Evolutionary conservation across 2,797 vertebrate species (phyloP), one percentile per base, ranked within the genome.

Genomic region (Anableps anableps): DNA sequence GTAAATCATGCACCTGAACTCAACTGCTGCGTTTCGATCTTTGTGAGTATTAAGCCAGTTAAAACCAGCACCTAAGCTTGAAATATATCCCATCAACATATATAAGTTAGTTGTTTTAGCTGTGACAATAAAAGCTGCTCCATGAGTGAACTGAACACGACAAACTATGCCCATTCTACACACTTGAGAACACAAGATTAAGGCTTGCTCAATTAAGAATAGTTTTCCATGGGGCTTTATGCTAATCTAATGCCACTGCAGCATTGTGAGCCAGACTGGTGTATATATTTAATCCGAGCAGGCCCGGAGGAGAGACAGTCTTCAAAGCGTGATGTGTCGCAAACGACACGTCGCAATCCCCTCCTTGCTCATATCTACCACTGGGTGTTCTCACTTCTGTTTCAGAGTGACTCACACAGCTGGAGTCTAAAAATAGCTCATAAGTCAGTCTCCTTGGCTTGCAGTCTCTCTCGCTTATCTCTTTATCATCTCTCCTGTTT

Each of bases 381-480:
- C 73, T 76, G 84, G 84, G 71, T 88, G 89, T 86, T 83, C 86
- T 86, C 81, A 43, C 45, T 83, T 76, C 86, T 77, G 85, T 86
- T 89, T 87, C 87, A 83, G 85, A 90, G 79, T 94, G 93, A 94
- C 92, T 95, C 93, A 94, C 91, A 86, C 90, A 94, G 92, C 94
- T 94, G 92, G 91, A 81, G 85, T 89, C 93, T 94, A 95, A 90
- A 95, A 94, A 95, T 94, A 95, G 91, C 88, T 76, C 34, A 9
- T 83, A 86, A 90, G 80, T 89, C 87, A 89, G 85, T 83, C 85
- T 89, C 86, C 83, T 93, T 88, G 87, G 80, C 88, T 90, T 82
- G n/a, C 85, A 85, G 81, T 92, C 84, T 85, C 88, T 75, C 58
- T 70, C 80, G 85, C 82, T 91, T 87, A 90, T 91, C 89, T 85